These are phyloP conservation scores for Mythimna ferrago DNA, from an alignment of 2,888 invertebrate genomes.

Conservation along the genomic window DNA sequence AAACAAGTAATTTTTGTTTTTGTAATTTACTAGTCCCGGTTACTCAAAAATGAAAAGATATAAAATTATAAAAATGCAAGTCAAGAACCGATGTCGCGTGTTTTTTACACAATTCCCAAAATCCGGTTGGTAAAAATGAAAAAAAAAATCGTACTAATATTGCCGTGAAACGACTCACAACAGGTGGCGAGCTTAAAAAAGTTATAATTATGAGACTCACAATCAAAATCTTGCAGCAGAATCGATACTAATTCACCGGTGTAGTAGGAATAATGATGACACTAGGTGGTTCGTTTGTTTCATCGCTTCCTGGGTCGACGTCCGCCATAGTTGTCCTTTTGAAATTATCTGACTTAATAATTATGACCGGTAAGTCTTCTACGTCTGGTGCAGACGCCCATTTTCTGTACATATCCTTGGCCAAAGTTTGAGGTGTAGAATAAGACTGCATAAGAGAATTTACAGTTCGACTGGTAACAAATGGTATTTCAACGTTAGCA, in stretches of 20 bases:
- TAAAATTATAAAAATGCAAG: too few species aligned
- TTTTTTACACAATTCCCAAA: neutral
- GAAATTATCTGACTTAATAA: slow-evolving; percentile 66
- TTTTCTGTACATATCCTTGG: slow-evolving; percentile 77
- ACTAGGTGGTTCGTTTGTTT: slow-evolving; percentile 56
- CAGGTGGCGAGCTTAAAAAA: neutral
- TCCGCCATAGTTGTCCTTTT: slow-evolving; percentile 73
- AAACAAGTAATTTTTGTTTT: too few species aligned
- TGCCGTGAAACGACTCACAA: neutral
- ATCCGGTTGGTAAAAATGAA: neutral
- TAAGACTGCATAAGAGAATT: fast-evolving
- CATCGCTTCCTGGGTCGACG: slow-evolving; percentile 57
- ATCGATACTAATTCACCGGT: slow-evolving; percentile 48
- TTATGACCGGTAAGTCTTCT: slow-evolving; percentile 77
- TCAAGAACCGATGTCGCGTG: neutral
- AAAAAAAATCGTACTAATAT: neutral
- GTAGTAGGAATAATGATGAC: slow-evolving; percentile 67
- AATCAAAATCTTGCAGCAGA: neutral
- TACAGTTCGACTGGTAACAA: slow-evolving; percentile 59
- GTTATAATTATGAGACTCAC: slow-evolving; percentile 22
- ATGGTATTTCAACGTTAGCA: slow-evolving; percentile 74
- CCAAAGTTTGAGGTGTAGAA: slow-evolving; percentile 41
- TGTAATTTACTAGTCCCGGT: too few species aligned
- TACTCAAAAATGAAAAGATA: too few species aligned
- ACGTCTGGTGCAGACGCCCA: slow-evolving; percentile 80